Percentiles rank a stretch among this genome's conserved stretches.
phyloP scores from a whole-genome alignment of 2,888 invertebrate species.

The Agrotis clavis region DNA sequence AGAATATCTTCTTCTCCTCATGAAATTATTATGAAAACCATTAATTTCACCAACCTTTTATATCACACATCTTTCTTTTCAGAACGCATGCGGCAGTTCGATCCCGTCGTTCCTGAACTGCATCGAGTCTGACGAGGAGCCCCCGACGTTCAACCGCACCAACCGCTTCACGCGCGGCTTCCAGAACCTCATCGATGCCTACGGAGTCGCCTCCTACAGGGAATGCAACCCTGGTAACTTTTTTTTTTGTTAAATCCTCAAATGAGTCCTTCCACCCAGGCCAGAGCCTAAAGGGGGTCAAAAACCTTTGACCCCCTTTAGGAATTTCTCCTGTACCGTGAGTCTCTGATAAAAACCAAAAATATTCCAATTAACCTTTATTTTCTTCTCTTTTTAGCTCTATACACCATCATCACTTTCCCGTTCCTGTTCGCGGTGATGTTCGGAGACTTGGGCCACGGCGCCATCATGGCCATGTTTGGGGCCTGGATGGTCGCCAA shows the following conservation, averaged over 20 bases:
- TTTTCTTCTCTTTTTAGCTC: conserved; percentile 91
- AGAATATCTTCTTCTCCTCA: not conserved
- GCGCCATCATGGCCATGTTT: conserved; percentile 95
- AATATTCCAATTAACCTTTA: not conserved
- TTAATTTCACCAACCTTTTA: no score
- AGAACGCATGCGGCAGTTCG: conserved; percentile 95
- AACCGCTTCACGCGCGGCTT: conserved; percentile 98
- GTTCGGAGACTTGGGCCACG: conserved; percentile 99
- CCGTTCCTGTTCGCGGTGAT: conserved; percentile 99
- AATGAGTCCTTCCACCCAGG: no score
- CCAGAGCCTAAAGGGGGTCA: no score
- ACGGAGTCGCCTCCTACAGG: conserved; percentile 97
- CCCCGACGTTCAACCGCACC: conserved; percentile 97
- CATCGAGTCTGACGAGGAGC: conserved; percentile 94
- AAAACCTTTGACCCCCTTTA: no score
- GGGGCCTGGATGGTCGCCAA: conserved; percentile 95
- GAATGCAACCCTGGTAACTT: conserved; percentile 96
- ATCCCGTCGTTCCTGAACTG: conserved; percentile 98
- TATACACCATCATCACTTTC: conserved; percentile 97
- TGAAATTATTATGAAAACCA: no score
- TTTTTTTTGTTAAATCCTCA: no score
- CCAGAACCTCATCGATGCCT: conserved; percentile 98
- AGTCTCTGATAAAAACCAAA: no score
- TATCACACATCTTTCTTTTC: not conserved
- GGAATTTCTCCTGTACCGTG: no score